Conservation (phyloP, 2,113 vertebrate genomes). For the Syngnathus typhle region DNA sequence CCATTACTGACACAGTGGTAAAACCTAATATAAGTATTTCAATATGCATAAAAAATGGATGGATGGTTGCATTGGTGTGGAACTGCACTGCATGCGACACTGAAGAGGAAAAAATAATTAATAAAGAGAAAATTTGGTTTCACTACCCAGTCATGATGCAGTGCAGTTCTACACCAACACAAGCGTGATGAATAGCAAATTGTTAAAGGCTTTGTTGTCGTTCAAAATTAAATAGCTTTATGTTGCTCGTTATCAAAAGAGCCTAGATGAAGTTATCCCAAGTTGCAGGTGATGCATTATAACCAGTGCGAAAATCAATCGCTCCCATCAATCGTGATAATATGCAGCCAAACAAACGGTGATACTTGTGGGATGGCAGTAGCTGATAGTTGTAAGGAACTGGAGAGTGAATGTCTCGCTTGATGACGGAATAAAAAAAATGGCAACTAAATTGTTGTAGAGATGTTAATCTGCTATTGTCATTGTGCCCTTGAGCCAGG, state of each 20-base stretch:
- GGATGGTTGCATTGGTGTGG: background rate
- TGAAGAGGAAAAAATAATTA: too few species aligned
- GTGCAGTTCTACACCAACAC: background rate
- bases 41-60: slow-evolving; percentile 1
- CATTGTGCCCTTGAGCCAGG: too few species aligned
- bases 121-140: too few species aligned
- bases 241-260: background rate
- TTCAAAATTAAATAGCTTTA: background rate
- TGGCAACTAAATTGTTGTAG: background rate
- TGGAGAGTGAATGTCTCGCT: background rate
- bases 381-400: too few species aligned
- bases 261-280: background rate
- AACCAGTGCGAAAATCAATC: background rate
- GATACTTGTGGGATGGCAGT: background rate
- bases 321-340: background rate
- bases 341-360: background rate
- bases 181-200: background rate
- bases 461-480: background rate
- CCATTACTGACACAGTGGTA: slow-evolving; percentile 11
- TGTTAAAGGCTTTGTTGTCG: background rate
- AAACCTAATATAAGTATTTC: slow-evolving; percentile 1
- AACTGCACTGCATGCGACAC: background rate
- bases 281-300: background rate
- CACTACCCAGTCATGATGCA: background rate
- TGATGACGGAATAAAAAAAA: background rate